Evolutionary conservation across 2,888 invertebrate genomes (phyloP), one percentile per base, ranked within the genome.

Genomic region (Phasia obesa): DNA sequence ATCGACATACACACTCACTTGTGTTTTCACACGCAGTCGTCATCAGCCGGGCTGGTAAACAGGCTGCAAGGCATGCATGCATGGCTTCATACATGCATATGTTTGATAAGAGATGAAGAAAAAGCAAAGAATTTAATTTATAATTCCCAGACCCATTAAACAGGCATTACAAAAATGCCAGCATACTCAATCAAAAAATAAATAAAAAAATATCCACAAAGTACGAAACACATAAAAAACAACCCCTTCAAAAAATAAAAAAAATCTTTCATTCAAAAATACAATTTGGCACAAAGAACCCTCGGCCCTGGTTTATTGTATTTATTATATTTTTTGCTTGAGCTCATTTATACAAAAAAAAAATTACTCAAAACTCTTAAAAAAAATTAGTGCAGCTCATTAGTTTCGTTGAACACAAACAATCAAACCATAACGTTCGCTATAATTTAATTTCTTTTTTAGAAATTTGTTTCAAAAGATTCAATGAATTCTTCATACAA

Each of bases 301-400:
- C 79, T 64, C 35, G 53, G 51, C 21, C n/a, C 35, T 15, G 59
- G n/a, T 44, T 67, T 51, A 59, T 38, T 57, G 19, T 42, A 35
- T 64, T 65, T 57, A 25, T 31, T n/a, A 23, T 17, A 42, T 67
- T 69, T 65, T 31, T 51, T 55, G 17, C 47, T 38, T 59, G 15
- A 49, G n/a, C 31, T 31, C 31, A 55, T 35, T 35, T 35, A 75
- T 47, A 23, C 42, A 59, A 47, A 53, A 51, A 59, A 23, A 25
- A 70, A 62, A 44, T 51, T 27, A 27, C n/a, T 21, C 23, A 15
- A 47, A 64, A 55, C 38, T 17, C 13, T 47, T n/a, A n/a, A 81
- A 74, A 77, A 74, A 83, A 86, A 85, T 86, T 86, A 82, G 86
- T 85, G 84, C 84, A 84, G 84, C 85, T 86, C 85, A 86, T 86